Evolutionary conservation across 2,888 invertebrate genomes (phyloP), one percentile per base, ranked within the genome.

Genomic region (Therioaphis trifolii): DNA sequence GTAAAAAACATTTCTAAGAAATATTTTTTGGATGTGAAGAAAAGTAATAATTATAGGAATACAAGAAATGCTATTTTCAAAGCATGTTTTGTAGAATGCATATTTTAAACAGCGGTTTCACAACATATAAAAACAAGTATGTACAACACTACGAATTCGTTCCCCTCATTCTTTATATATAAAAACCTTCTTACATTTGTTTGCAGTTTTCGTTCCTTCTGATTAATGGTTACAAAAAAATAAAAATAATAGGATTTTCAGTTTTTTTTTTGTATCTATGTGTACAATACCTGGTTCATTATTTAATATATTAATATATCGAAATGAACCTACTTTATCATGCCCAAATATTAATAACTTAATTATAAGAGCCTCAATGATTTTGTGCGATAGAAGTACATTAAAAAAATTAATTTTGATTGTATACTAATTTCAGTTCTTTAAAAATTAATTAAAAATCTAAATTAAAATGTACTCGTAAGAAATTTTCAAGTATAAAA

Each of bases 391-490:
- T 4, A 11, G 40, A 58, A 43, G 29, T 27, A n/a, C 21, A 15
- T 29, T 1, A 40, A 74, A 15, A n/a, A 74, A 75, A 58, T 40
- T 58, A 58, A 55, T 58, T 27, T 61, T 43, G 40, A 46, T 1
- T 49, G 46, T 72, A 71, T 49, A 40, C 35, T 49, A 49, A 49
- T 21, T 29, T 29, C 0, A 9, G 14, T 63, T 49, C 29, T 66
- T 66, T 11, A 77, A 66, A 77, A 49, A 35, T 46, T 77, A 66
- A 49, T 76, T 63, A 63, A 76, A 49, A 29, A 35, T 49, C 15
- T 49, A 27, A 77, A 77, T 49, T 77, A n/a, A 77, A 66, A n/a
- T 66, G n/a, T n/a, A n/a, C n/a, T n/a, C 21, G 3, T 27, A 49
- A 49, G 63, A 77, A n/a, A 63, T 21, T 49, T 35, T 46, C n/a